Conservation (phyloP, 1,140 invertebrate genomes). For the Archegozetes longisetosus region DNA sequence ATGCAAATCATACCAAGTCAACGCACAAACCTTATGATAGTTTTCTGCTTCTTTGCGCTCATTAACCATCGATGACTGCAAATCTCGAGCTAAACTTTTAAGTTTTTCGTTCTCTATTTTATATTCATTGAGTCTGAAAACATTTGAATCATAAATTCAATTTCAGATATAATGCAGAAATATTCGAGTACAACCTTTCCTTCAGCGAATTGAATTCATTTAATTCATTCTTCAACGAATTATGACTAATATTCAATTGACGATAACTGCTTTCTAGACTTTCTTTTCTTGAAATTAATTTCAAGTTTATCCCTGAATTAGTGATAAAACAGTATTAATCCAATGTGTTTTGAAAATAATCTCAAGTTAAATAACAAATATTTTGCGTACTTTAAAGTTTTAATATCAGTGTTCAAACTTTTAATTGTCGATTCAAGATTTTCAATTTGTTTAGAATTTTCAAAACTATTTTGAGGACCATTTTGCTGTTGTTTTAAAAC, state of each 20-base stretch:
- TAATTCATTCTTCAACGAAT: neutral
- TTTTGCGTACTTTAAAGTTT: neutral
- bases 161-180: too few relatives aligned
- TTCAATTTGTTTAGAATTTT: constrained; percentile 1
- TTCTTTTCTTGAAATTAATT: neutral
- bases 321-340: neutral
- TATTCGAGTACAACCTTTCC: too few relatives aligned
- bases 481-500: constrained; percentile 14
- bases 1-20: neutral
- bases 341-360: too few relatives aligned
- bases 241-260: neutral
- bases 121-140: neutral
- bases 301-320: neutral
- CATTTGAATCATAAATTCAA: neutral
- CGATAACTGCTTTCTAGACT: neutral
- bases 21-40: neutral
- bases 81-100: neutral
- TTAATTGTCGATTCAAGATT: neutral
- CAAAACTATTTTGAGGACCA: constrained; percentile 5
- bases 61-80: neutral
- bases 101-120: neutral
- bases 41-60: neutral
- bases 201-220: neutral
- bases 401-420: neutral
- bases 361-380: too few relatives aligned